Evolutionary conservation across 2,797 vertebrate genomes (phyloP), one percentile per base, ranked within the genome.

Genomic region (Denticeps clupeoides): DNA sequence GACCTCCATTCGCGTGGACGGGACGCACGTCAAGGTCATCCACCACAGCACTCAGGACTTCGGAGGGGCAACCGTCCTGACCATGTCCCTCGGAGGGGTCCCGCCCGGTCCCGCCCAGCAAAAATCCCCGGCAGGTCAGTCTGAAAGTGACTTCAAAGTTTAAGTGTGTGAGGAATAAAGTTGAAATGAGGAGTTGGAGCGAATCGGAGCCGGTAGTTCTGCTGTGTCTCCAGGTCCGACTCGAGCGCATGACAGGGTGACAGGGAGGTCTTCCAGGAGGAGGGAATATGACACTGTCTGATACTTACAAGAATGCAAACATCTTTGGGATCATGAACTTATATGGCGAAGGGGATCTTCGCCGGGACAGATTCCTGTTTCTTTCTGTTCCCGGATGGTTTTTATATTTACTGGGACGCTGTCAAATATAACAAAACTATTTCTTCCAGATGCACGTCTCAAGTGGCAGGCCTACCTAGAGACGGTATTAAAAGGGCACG

Each of bases 11-110:
- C 83, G 75, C 0, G 64, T 96, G 0, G 93, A 97, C 62, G 60
- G 68, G 47, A 43, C 69, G 15, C 78, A 82, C 25, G 68, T 67
- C 28, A 75, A 82, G 62, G 70, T 90, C 23, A 81, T 97, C 24
- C 71, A 77, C 40, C 92, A 89, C 0, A 21, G 80, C 22, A 97
- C 93, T 0, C 94, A 99, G 66, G 89, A 99, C 73, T 99, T 99
- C 0, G 90, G 93, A 2, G 92, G 93, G 2, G 73, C 93, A 0
- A 62, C 83, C 0, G 89, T 99, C 23, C 68, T 90, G 29, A 92
- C 87, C 3, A 60, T 97, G n/a, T 94, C 92, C 3, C 77, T 99
- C 11, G 95, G 95, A 32, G 95, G 95, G 32, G 82, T 89, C 41
- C 88, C 89, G 2, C 67, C 82, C 1, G 85, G 79, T 27, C 80